These are phyloP conservation scores for Cryptoprocta ferox DNA, from an alignment of 2,797 vertebrate genomes.

Conservation along the genomic window DNA sequence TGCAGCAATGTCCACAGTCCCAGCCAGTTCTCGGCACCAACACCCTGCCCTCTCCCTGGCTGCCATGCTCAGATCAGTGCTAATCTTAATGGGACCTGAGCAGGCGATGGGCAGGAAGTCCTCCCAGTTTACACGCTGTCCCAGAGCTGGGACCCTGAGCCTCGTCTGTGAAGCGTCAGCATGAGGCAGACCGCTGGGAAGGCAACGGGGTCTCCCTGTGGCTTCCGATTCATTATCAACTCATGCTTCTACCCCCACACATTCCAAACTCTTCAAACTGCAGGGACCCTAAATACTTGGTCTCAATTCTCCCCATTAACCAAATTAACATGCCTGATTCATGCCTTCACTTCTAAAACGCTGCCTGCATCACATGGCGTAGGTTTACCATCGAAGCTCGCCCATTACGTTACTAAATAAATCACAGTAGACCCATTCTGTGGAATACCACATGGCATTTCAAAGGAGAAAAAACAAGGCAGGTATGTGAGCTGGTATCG, in stretches of 20 bases:
- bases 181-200: neutral
- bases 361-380: neutral
- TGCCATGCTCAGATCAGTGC: neutral
- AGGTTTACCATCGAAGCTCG: neutral
- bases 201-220: neutral
- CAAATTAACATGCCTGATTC: neutral
- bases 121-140: neutral
- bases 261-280: neutral
- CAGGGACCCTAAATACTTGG: neutral
- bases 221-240: neutral
- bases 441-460: neutral
- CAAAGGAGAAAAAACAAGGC: neutral
- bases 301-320: neutral
- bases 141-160: neutral
- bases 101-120: neutral
- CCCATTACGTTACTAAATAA: neutral
- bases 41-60: too few relatives aligned
- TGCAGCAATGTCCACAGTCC: neutral
- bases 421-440: neutral
- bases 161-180: neutral
- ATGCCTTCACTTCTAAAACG: neutral
- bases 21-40: neutral
- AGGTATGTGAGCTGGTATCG: neutral
- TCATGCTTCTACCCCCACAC: neutral
- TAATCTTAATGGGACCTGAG: neutral